Conservation (phyloP, 1,140 invertebrate genomes). For the Vanessa atalanta region DNA sequence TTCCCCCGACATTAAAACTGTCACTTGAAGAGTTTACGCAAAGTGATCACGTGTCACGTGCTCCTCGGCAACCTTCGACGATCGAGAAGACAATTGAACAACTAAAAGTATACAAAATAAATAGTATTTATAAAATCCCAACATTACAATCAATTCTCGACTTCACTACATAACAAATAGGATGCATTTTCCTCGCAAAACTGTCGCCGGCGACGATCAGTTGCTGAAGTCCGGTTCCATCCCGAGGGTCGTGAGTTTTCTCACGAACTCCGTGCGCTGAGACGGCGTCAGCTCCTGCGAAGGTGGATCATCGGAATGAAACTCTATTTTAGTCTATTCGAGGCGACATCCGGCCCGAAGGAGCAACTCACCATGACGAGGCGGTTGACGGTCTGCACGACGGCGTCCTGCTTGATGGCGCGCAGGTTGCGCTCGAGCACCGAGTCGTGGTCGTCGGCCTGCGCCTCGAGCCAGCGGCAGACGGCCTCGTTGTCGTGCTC, state of each 20-base stretch:
- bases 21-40: too few relatives aligned
- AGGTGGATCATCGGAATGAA: too few relatives aligned
- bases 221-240: constrained; percentile 53
- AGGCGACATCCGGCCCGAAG: too few relatives aligned
- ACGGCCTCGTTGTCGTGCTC: constrained; percentile 92
- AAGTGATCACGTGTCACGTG: too few relatives aligned
- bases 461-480: constrained; percentile 91
- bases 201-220: constrained; percentile 4
- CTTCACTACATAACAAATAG: not conserved
- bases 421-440: constrained; percentile 90
- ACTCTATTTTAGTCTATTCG: too few relatives aligned
- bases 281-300: constrained; percentile 86
- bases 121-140: not conserved
- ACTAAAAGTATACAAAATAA: not conserved
- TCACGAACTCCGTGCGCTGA: constrained; percentile 88
- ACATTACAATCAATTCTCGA: not conserved
- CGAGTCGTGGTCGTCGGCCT: constrained; percentile 84
- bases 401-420: constrained; percentile 90
- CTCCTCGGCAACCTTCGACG: too few relatives aligned
- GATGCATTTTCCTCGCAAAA: not conserved
- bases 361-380: constrained; percentile 70
- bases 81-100: not conserved
- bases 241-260: constrained; percentile 83
- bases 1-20: too few relatives aligned
- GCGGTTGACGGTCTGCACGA: constrained; percentile 59